Conservation (phyloP, 2,888 invertebrate species). For the Agonopterix alstromeriana region DNA sequence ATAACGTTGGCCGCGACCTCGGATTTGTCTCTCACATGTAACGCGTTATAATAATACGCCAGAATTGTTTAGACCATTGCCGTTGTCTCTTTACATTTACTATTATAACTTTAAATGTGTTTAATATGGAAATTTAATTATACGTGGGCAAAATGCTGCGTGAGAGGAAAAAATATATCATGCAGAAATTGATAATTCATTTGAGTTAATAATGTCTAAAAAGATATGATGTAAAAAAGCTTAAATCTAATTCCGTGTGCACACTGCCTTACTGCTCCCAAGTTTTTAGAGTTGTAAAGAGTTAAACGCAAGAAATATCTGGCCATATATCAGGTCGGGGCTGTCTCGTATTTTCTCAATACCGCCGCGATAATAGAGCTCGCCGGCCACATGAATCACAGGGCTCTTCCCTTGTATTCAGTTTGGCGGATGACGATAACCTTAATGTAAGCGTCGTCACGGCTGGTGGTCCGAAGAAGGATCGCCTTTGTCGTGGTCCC, state of each 20-base stretch:
- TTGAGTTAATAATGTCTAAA: no score
- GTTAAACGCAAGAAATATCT: constrained; percentile 17
- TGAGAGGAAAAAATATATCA: no score
- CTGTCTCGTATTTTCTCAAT: constrained; percentile 42
- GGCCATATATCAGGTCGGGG: constrained; percentile 28
- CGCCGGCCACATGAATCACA: constrained; percentile 65
- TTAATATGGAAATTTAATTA: not conserved
- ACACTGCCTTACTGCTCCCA: not conserved
- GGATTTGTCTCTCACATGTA: constrained; percentile 43
- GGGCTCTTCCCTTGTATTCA: constrained; percentile 65
- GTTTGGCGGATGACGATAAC: constrained; percentile 74
- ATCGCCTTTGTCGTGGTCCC: constrained; percentile 72
- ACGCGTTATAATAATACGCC: constrained; percentile 29
- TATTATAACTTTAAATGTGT: not conserved
- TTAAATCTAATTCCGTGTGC: no score
- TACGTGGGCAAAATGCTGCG: no score
- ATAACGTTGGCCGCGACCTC: constrained; percentile 47
- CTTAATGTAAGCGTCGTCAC: constrained; percentile 75
- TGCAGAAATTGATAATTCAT: no score
- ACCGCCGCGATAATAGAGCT: constrained; percentile 51
- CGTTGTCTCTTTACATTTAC: constrained; percentile 10
- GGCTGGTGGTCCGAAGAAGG: constrained; percentile 71
- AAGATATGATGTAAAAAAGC: no score
- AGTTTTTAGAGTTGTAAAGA: constrained; percentile 2
- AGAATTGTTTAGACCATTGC: constrained; percentile 25